Percentiles rank a stretch among this genome's conserved stretches.
Conservation (phyloP, 2,113 vertebrate genomes). For the Orthonyx spaldingii region DNA sequence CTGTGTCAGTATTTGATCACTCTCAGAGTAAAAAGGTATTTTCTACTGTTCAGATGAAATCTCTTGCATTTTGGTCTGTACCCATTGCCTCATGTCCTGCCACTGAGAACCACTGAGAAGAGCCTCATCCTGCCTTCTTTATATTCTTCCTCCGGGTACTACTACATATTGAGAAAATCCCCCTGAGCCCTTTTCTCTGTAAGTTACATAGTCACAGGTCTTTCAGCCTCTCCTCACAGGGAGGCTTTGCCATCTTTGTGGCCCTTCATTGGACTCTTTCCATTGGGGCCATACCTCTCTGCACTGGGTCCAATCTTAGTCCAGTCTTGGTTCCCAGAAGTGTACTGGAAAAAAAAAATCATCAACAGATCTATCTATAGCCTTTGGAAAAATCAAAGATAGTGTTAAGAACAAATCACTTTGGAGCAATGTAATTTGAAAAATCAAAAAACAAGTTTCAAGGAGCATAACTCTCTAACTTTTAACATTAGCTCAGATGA, state of each 20-base stretch:
- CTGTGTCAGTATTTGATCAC: background rate
- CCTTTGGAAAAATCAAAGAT: background rate
- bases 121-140: background rate
- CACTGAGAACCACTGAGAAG: background rate
- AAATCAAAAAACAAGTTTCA: fast-evolving
- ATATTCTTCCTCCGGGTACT: background rate
- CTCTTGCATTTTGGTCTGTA: background rate
- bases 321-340: background rate
- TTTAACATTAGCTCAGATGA: background rate
- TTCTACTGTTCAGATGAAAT: background rate
- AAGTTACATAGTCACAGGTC: background rate
- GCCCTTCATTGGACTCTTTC: background rate
- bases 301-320: too few species aligned
- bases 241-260: background rate
- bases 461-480: background rate
- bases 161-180: background rate
- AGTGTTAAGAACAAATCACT: background rate
- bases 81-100: background rate
- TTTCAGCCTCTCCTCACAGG: background rate
- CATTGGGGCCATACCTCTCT: too few species aligned
- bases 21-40: background rate
- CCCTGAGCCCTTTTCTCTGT: background rate
- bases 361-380: background rate
- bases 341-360: background rate
- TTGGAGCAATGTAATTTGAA: background rate